Percentiles rank a stretch among this genome's conserved stretches.
These are phyloP conservation scores for Spilogale gracilis DNA, from an alignment of 2,113 vertebrate species.

Conservation along the genomic window DNA sequence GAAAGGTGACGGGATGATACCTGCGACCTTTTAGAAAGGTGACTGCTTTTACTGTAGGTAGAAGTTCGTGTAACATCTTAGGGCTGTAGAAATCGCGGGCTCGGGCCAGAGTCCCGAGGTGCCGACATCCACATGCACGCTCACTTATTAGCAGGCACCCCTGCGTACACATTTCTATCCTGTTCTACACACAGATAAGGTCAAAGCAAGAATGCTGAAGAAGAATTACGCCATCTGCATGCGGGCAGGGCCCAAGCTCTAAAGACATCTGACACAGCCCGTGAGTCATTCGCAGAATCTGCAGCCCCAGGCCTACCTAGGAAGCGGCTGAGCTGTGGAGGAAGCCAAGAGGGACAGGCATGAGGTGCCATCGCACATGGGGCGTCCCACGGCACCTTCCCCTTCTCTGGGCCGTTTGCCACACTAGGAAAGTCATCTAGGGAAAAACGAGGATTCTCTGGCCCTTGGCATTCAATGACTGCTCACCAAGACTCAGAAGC, in stretches of 20 bases:
- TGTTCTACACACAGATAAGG: background rate
- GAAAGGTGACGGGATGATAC: background rate
- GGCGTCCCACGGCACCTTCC: background rate
- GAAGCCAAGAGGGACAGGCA: background rate
- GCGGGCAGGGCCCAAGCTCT: background rate
- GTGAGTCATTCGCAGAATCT: background rate
- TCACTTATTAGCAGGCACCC: background rate
- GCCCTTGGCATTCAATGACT: background rate
- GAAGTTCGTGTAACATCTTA: background rate
- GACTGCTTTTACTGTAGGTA: background rate
- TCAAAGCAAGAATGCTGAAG: background rate
- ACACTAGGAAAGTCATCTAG: background rate
- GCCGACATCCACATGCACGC: rapidly evolving
- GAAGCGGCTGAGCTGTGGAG: background rate
- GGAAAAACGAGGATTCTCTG: background rate
- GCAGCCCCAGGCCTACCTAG: background rate
- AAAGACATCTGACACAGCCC: background rate
- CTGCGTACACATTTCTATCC: background rate
- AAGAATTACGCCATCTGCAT: background rate
- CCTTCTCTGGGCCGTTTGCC: background rate
- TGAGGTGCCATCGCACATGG: background rate
- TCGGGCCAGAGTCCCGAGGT: background rate
- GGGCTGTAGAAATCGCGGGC: background rate
- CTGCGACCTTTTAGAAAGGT: background rate
- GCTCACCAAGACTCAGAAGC: background rate